A percentile compares a stretch with the other conserved stretches of the same genome.
Conservation (phyloP, 2,797 vertebrate genomes). For the Sebastes dallii region DNA sequence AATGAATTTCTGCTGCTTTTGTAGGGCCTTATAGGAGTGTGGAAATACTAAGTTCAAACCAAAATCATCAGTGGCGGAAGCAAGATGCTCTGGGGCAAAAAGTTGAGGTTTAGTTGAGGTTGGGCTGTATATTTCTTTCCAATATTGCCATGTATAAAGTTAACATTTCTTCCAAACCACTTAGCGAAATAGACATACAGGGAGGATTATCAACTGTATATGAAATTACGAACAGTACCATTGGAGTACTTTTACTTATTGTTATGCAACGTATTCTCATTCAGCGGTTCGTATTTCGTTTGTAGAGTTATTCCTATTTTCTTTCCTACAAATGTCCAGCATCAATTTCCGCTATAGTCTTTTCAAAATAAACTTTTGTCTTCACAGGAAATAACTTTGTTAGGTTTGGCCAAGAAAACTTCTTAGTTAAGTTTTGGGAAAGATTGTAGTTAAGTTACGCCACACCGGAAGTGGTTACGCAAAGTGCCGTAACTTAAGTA, state of each 20-base stretch:
- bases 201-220: background rate
- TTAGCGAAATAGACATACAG: background rate
- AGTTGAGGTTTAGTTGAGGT: background rate
- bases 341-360: too few relatives aligned
- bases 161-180: background rate
- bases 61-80: background rate
- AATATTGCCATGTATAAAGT: background rate
- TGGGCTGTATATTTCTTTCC: background rate
- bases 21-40: background rate
- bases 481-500: too few relatives aligned
- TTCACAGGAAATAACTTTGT: too few relatives aligned
- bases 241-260: background rate
- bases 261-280: too few relatives aligned
- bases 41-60: background rate
- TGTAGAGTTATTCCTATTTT: too few relatives aligned
- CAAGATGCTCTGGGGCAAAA: background rate
- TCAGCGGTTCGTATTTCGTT: too few relatives aligned
- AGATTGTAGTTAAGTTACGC: too few relatives aligned
- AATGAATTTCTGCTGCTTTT: constrained; percentile 8
- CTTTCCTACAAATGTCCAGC: background rate
- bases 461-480: too few relatives aligned
- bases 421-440: too few relatives aligned
- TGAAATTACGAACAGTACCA: background rate
- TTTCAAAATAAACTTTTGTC: too few relatives aligned
- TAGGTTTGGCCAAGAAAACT: too few relatives aligned